A percentile compares a stretch with the other conserved stretches of the same genome.
Evolutionary conservation across 2,888 invertebrate genomes (phyloP).

Genomic region (Cacoxenus indagator): DNA sequence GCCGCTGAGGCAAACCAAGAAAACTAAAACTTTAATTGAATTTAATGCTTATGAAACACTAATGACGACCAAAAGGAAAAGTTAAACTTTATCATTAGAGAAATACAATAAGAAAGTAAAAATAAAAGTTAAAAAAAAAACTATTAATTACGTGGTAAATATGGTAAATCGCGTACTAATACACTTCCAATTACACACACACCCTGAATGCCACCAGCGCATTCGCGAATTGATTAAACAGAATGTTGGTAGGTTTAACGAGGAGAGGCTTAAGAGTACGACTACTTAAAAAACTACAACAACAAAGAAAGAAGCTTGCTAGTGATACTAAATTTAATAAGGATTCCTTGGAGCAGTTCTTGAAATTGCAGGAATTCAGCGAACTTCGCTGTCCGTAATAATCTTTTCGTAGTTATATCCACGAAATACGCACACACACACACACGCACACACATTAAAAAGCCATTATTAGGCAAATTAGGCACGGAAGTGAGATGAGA

Average conservation of each 20-base stretch:
- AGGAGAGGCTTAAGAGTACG: slow-evolving; percentile 21
- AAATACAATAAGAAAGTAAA: slow-evolving; percentile 6
- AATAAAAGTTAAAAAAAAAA: slow-evolving; percentile 31
- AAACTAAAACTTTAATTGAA: slow-evolving; percentile 28
- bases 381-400: too few species aligned
- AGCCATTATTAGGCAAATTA: slow-evolving; percentile 30
- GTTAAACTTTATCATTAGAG: slow-evolving; percentile 54
- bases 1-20: slow-evolving; percentile 19
- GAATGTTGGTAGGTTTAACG: neutral
- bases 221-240: neutral
- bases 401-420: too few species aligned
- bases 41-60: slow-evolving; percentile 49
- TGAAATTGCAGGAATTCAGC: too few species aligned
- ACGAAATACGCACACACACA: slow-evolving; percentile 4
- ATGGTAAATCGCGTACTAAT: slow-evolving; percentile 25
- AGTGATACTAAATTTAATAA: slow-evolving; percentile 70
- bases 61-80: slow-evolving; percentile 59
- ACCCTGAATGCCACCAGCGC: neutral
- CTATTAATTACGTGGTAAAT: slow-evolving; percentile 17
- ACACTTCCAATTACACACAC: slow-evolving; percentile 40
- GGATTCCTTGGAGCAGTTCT: neutral
- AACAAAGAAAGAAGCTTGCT: slow-evolving; percentile 64
- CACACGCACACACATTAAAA: slow-evolving; percentile 17
- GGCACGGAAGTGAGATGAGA: too few species aligned
- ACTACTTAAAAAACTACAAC: slow-evolving; percentile 18